Evolutionary conservation across 2,113 vertebrate genomes (phyloP).

Genomic region (Pseudolaguvia tuberculata): DNA sequence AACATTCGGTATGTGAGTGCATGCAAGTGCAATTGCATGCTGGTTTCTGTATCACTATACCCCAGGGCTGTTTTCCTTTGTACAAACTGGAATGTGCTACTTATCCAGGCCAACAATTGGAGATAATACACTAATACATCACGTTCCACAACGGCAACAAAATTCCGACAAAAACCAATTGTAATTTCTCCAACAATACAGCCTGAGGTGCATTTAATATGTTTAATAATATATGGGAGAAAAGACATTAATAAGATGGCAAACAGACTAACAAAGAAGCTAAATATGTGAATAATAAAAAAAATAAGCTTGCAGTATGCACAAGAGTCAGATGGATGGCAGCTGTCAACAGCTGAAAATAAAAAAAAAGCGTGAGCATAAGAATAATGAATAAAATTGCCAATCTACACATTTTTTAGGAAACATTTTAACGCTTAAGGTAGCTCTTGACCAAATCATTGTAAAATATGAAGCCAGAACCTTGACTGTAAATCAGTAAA

Average conservation of each 20-base stretch:
- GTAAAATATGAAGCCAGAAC: background rate
- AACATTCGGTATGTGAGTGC: background rate
- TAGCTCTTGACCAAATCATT: background rate
- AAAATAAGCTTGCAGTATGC: background rate
- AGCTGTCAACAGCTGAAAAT: background rate
- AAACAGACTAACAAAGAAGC: background rate
- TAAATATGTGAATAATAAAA: background rate
- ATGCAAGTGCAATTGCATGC: background rate
- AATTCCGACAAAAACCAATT: constrained; percentile 5
- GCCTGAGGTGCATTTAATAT: background rate
- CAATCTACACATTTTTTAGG: background rate
- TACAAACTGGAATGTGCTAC: constrained; percentile 11
- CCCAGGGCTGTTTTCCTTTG: constrained; percentile 1
- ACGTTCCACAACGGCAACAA: background rate
- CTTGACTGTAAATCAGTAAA: background rate
- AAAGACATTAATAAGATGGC: background rate
- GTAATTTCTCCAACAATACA: constrained; percentile 1
- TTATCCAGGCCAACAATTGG: background rate
- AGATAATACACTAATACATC: constrained; percentile 4
- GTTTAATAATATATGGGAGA: background rate
- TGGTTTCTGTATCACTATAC: background rate
- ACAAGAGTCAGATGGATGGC: background rate
- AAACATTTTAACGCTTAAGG: background rate
- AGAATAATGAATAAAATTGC: background rate
- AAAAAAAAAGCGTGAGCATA: background rate